Evolutionary conservation across 2,888 invertebrate species (phyloP).

Genomic region (Agrotis ipsilon): DNA sequence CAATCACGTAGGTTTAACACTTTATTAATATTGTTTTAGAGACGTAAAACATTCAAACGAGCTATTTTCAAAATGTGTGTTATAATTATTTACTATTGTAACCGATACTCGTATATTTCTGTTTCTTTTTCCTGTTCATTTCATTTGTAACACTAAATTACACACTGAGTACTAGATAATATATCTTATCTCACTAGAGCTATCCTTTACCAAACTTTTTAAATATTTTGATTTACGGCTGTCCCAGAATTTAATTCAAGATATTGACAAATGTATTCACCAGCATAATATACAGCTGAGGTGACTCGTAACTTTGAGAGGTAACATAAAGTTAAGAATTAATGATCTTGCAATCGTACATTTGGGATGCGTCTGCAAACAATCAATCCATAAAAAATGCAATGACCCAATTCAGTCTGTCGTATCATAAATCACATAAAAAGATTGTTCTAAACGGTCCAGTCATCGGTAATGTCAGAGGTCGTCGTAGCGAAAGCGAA

Average conservation of each 20-base stretch:
- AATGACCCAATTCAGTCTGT: constrained; percentile 47
- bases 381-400: constrained; percentile 16
- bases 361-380: constrained; percentile 3
- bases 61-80: not conserved
- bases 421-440: constrained; percentile 66
- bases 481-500: constrained; percentile 67
- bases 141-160: not conserved
- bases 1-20: not conserved
- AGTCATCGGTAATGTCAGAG: constrained; percentile 68
- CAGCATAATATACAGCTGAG: constrained; percentile 16
- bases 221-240: constrained; percentile 20
- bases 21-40: constrained; percentile 25
- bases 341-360: not conserved
- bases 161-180: too few species aligned
- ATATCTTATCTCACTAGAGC: not conserved
- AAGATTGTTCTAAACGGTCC: constrained; percentile 60
- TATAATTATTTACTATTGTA: constrained; percentile 2
- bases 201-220: not conserved
- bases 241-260: constrained; percentile 20
- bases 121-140: not conserved
- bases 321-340: constrained; percentile 10
- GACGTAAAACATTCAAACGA: not conserved
- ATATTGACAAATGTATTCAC: constrained; percentile 33
- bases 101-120: not conserved
- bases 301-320: constrained; percentile 6